Evolutionary conservation across 2,113 vertebrate genomes (phyloP).

Genomic region (Hemicordylus capensis): DNA sequence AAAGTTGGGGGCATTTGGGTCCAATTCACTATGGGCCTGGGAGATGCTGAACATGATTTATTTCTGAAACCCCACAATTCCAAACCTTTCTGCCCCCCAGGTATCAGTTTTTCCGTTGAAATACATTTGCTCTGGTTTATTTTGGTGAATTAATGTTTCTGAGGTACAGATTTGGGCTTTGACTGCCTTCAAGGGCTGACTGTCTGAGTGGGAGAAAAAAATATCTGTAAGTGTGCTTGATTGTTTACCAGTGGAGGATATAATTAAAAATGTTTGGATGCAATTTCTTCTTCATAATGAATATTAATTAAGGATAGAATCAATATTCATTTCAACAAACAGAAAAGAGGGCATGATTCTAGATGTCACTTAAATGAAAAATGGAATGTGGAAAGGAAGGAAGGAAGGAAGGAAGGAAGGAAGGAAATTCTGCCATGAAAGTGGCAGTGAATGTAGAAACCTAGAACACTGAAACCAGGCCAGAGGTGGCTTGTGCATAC

Average conservation of each 20-base stretch:
- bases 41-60: not conserved
- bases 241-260: not conserved
- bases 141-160: not conserved
- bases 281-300: not conserved
- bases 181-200: not conserved
- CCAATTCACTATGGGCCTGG: not conserved
- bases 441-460: too few relatives aligned
- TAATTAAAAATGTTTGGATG: not conserved
- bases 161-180: too few relatives aligned
- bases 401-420: too few relatives aligned
- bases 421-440: too few relatives aligned
- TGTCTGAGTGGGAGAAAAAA: not conserved
- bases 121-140: too few relatives aligned
- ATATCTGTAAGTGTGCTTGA: not conserved
- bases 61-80: not conserved
- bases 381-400: not conserved
- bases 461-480: too few relatives aligned
- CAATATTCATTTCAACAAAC: not conserved
- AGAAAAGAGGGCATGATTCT: not conserved
- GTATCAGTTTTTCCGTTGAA: not conserved
- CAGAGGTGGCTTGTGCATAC: too few relatives aligned
- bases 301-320: not conserved
- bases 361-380: not conserved
- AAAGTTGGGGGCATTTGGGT: not conserved
- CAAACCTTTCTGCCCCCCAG: not conserved